Base-by-base conservation (phyloP, 1,140 invertebrate genomes). In the Chrysomallon squamiferum region DNA sequence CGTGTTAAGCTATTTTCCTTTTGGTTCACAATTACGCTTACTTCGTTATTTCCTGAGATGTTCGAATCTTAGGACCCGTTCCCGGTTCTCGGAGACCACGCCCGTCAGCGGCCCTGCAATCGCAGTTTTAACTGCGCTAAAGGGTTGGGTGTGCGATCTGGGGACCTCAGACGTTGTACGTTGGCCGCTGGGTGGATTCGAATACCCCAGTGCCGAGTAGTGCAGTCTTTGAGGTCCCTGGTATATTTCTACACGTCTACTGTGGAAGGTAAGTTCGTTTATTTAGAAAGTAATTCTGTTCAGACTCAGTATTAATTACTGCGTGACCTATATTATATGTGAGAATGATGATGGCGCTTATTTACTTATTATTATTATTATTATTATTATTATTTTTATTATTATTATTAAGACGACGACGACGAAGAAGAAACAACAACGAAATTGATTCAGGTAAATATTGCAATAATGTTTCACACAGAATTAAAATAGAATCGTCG, bases 41-140 rank as follows among this genome's bases (percentile, higher is more conserved):
- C 62, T 64, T 64, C 62, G 62, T 64, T 64, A 43, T 52, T 41
- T 57, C 52, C 62, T 64, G 62, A 25, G 62, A 54, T 57, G 62
- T 64, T 64, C 62, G 62, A 29, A 54, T 54, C 62, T 64, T 43
- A 54, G 62, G 62, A 56, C 20, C 25, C 22, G 62, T 54, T 64
- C 62, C 62, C 62, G 62, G 62, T 64, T 64, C 54, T 64, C 62
- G 18, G 54, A 41, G 50, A 38, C 13, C 30, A 6, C 35, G 15
- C 41, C 35, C 54, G 62, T 30, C 62, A 63, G 62, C 62, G 50
- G 56, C 62, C 62, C 52, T 35, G 62, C 62, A 29, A 41, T 52
- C 52, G 57, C 62, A 52, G 35, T 33, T 15, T 32, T n/a, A n/a
- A n/a, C 52, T 15, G 62, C 57, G 62, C 62, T 64, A 2, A 13